These are phyloP conservation scores for Drosophila nasuta DNA, from an alignment of 1,140 invertebrate genomes.

Conservation along the genomic window DNA sequence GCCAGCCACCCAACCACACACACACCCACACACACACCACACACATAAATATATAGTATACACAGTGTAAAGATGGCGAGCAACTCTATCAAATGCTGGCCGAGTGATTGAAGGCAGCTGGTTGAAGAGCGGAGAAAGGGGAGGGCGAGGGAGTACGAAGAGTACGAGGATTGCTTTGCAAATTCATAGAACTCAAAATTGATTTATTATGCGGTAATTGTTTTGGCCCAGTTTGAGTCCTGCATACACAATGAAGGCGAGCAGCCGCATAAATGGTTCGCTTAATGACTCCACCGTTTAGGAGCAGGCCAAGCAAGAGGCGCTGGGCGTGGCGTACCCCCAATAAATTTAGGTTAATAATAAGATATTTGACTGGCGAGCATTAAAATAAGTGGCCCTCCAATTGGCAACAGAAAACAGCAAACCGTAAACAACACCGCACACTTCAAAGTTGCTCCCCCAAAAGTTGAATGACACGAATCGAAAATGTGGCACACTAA, in stretches of 20 bases:
- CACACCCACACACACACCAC: constrained; percentile 15
- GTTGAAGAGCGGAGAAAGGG: background rate
- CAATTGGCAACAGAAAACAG: constrained; percentile 30
- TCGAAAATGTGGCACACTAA: background rate
- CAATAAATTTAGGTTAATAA: constrained; percentile 59
- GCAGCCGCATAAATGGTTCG: constrained; percentile 45
- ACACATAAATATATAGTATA: constrained; percentile 17
- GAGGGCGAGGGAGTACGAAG: constrained; percentile 2
- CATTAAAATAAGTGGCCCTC: constrained; percentile 61
- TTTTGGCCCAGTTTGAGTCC: constrained; percentile 72
- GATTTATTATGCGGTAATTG: constrained; percentile 80
- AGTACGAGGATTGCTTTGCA: constrained; percentile 31
- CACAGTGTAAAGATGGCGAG: constrained; percentile 23
- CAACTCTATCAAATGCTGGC: constrained; percentile 45
- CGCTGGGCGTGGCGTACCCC: constrained; percentile 22
- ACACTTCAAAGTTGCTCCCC: background rate
- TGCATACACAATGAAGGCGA: constrained; percentile 62
- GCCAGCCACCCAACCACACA: constrained; percentile 39
- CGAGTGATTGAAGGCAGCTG: constrained; percentile 54
- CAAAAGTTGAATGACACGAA: constrained; percentile 3
- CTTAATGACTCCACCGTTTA: constrained; percentile 51
- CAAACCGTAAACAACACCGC: background rate
- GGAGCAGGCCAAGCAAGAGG: background rate
- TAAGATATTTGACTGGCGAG: constrained; percentile 54
- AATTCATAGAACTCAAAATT: constrained; percentile 73